phyloP scores from a whole-genome alignment of 2,113 vertebrate genomes.

The Serinus canaria region DNA sequence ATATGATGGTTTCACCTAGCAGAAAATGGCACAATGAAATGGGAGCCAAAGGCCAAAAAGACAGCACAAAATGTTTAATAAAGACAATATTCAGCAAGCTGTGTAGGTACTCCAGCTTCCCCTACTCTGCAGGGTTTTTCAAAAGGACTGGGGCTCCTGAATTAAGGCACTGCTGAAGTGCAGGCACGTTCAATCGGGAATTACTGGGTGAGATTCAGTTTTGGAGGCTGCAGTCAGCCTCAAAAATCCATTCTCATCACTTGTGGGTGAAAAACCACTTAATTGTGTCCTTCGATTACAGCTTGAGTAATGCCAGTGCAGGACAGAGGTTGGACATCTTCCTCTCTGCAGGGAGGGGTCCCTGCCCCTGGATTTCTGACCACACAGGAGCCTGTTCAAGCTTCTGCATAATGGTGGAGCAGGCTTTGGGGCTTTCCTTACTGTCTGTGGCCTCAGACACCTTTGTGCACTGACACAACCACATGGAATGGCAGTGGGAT shows the following conservation, averaged over 20 bases:
- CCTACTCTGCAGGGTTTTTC: background rate
- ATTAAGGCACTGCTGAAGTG: background rate
- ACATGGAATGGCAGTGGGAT: background rate
- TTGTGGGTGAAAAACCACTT: background rate
- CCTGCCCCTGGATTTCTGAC: background rate
- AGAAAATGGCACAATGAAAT: background rate
- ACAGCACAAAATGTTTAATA: background rate
- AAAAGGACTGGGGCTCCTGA: background rate
- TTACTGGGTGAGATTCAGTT: background rate
- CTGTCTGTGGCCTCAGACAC: background rate
- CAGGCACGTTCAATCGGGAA: background rate
- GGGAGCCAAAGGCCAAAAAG: background rate
- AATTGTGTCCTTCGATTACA: background rate
- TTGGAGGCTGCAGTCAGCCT: background rate
- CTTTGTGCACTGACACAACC: accelerated
- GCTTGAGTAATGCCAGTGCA: background rate
- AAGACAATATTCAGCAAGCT: background rate
- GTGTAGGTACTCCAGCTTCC: background rate
- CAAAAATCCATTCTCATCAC: background rate
- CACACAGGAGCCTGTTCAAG: background rate
- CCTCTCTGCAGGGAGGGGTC: background rate
- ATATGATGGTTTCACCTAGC: background rate
- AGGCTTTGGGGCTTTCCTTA: background rate
- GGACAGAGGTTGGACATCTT: background rate
- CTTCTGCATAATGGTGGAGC: accelerated